Evolutionary conservation across 2,888 invertebrate species (phyloP).

Genomic region (Phaedon cochleariae): DNA sequence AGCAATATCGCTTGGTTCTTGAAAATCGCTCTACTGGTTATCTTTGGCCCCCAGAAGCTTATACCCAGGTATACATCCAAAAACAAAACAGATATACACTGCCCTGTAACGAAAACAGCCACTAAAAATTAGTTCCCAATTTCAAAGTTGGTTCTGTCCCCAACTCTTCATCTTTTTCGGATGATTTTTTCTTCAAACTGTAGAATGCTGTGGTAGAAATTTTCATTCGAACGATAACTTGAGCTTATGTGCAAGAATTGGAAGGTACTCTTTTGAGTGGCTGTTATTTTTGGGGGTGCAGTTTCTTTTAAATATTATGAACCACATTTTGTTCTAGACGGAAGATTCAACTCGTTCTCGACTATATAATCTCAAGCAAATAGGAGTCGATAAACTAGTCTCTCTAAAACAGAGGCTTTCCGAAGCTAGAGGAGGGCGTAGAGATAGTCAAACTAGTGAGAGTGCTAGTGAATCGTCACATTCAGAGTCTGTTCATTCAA

Average conservation of each 20-base stretch:
- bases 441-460: slow-evolving; percentile 58
- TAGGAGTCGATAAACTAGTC: slow-evolving; percentile 74
- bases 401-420: slow-evolving; percentile 71
- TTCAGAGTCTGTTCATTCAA: slow-evolving; percentile 43
- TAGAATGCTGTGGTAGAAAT: too few species aligned
- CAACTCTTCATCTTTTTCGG: too few species aligned
- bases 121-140: too few species aligned
- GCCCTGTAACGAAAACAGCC: too few species aligned
- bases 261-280: too few species aligned
- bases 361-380: slow-evolving; percentile 71
- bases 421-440: slow-evolving; percentile 60
- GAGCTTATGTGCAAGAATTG: too few species aligned
- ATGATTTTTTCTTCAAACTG: too few species aligned
- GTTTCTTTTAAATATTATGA: too few species aligned
- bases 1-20: slow-evolving; percentile 84
- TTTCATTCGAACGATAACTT: too few species aligned
- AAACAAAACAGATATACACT: too few species aligned
- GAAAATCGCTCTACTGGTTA: slow-evolving; percentile 81
- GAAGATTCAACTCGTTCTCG: slow-evolving; percentile 64
- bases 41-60: slow-evolving; percentile 69
- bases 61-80: slow-evolving; percentile 44
- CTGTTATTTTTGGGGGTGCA: too few species aligned
- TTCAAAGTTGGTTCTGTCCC: too few species aligned
- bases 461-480: slow-evolving; percentile 57
- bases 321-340: slow-evolving; percentile 24